Evolutionary conservation across 2,113 vertebrate species (phyloP).

Genomic region (Nettapus auritus): DNA sequence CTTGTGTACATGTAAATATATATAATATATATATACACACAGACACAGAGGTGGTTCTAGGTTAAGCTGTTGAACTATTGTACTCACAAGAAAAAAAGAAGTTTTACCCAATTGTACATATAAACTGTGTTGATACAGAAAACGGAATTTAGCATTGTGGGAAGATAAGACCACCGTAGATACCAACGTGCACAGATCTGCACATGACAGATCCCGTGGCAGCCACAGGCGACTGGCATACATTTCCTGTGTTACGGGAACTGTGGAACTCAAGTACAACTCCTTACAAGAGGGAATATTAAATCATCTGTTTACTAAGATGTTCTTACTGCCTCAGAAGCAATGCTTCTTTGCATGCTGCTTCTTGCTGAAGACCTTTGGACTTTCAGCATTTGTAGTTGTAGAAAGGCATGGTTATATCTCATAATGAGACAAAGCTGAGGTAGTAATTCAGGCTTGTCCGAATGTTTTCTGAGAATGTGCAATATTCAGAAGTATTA

Average conservation of each 20-base stretch:
- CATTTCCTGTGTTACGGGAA: background rate
- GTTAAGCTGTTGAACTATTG: background rate
- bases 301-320: background rate
- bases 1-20: too few relatives aligned
- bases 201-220: background rate
- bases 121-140: background rate
- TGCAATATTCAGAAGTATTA: background rate
- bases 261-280: background rate
- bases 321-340: background rate
- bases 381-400: background rate
- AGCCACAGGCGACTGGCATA: background rate
- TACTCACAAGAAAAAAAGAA: background rate
- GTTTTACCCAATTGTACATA: background rate
- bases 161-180: background rate
- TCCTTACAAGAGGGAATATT: background rate
- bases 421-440: background rate
- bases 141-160: background rate
- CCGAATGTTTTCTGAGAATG: background rate
- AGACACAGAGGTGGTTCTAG: background rate
- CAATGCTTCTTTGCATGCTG: background rate
- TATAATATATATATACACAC: accelerated
- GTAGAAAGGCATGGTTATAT: background rate
- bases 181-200: background rate
- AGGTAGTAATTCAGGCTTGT: background rate
- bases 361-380: background rate